Evolutionary conservation across 92 coral and sea anemone genomes (phyloP).

Genomic region (Parazoanthus atlanticus): DNA sequence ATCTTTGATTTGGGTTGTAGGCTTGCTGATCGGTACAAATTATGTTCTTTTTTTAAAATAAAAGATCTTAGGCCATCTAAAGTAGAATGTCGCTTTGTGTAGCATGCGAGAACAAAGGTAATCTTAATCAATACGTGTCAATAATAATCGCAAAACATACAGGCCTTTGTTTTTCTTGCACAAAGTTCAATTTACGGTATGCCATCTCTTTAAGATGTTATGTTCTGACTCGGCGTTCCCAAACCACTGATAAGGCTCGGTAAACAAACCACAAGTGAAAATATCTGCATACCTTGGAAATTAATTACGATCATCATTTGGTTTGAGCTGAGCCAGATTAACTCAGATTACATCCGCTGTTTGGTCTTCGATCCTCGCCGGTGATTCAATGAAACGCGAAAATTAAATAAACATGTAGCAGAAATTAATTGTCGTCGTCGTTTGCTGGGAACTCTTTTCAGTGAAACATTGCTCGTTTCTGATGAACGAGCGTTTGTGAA

Average conservation of each 20-base stretch:
- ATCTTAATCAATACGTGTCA: too few relatives aligned
- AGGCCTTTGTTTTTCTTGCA: background rate
- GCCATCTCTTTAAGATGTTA: background rate
- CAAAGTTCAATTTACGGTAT: background rate
- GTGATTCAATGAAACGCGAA: background rate
- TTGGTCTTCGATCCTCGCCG: background rate
- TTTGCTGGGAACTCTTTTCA: background rate
- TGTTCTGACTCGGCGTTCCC: background rate
- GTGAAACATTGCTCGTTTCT: too few relatives aligned
- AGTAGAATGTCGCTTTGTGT: too few relatives aligned
- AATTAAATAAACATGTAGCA: background rate
- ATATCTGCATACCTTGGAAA: background rate
- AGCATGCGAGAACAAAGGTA: too few relatives aligned
- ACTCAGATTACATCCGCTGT: background rate
- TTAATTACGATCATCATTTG: conserved; percentile 22
- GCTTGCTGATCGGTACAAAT: too few relatives aligned
- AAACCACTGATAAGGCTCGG: conserved; percentile 13
- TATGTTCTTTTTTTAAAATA: too few relatives aligned
- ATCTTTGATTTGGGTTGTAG: too few relatives aligned
- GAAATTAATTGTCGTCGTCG: background rate
- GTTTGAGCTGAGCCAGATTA: conserved; percentile 14
- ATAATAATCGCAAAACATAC: background rate
- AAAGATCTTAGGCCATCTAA: too few relatives aligned
- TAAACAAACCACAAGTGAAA: conserved; percentile 7
- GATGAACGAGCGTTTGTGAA: background rate